Conservation (phyloP, 1,140 invertebrate genomes). For the Drosophila lacteicornis region DNA sequence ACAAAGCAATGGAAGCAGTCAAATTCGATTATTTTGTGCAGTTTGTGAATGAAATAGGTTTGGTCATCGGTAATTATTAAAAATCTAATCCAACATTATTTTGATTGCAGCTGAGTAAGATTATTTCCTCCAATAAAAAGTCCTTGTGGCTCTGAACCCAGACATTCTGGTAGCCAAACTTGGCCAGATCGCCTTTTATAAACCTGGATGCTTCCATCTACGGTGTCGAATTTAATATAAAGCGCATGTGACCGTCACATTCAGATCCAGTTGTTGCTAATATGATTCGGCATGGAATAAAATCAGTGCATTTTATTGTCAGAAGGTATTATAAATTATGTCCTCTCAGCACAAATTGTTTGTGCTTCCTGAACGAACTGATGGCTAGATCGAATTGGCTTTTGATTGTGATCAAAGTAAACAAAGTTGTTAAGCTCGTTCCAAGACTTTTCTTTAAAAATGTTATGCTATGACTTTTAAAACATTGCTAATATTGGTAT, state of each 20-base stretch:
- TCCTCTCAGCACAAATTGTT: no score
- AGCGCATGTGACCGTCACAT: neutral
- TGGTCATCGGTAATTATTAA: neutral
- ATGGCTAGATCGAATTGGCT: no score
- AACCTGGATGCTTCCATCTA: neutral
- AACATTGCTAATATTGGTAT: no score
- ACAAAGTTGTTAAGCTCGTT: no score
- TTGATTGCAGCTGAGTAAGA: neutral
- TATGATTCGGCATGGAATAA: neutral
- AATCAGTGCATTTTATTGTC: no score
- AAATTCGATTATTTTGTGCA: neutral
- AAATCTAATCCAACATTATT: neutral
- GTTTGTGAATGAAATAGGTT: slow-evolving; percentile 6
- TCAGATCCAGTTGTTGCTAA: neutral
- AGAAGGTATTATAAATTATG: no score
- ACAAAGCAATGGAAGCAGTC: neutral
- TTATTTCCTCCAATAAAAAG: neutral
- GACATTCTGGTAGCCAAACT: neutral
- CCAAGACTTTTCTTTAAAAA: no score
- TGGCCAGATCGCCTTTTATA: neutral
- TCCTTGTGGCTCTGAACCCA: neutral
- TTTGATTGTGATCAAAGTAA: no score
- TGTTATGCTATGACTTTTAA: no score
- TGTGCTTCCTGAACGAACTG: no score
- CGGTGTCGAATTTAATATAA: neutral